Evolutionary conservation across 2,797 vertebrate genomes (phyloP), one percentile per base, ranked within the genome.

Genomic region (Enteromius paludinosus): DNA sequence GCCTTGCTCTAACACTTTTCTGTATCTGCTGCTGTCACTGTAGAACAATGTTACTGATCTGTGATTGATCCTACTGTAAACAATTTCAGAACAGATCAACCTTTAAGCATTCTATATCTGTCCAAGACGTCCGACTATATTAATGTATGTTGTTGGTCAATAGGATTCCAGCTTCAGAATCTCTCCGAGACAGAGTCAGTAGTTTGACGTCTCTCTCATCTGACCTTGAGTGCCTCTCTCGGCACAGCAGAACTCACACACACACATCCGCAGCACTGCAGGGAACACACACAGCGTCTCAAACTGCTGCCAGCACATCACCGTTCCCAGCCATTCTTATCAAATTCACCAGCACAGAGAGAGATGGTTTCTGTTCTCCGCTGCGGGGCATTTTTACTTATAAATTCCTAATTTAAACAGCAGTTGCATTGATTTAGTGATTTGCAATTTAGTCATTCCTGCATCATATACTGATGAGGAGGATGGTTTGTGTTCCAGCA

Each of bases 251-350:
- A 59, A 23, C 78, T 73, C 43, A 72, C 20, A 3, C 28, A 41
- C 38, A 41, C 38, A 3, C 28, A 35, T 56, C 73, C 20, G 80
- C 80, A 76, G 81, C 79, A 81, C 69, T 81, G 79, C 79, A 70
- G 79, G 30, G 20, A 80, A 77, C 73, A 83, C 23, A 47, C 54
- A 71, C 70, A 69, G 14, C 7, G 3, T n/a, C 49, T 78, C 86
- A 85, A 83, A 75, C 69, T 25, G 85, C 92, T 93, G 93, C 93
- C 90, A 92, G 90, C 68, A 88, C 90, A 93, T 91, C 91, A 92
- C 88, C 89, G 89, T 90, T 84, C 89, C 83, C 8, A 18, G 20
- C 52, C 41, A 64, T 82, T 88, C 90, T 78, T 82, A 74, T 80
- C 77, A 87, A 77, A 82, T 84, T 83, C 65, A 38, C 66, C 88